Conservation (phyloP, 2,888 invertebrate genomes). For the Spodoptera picta region DNA sequence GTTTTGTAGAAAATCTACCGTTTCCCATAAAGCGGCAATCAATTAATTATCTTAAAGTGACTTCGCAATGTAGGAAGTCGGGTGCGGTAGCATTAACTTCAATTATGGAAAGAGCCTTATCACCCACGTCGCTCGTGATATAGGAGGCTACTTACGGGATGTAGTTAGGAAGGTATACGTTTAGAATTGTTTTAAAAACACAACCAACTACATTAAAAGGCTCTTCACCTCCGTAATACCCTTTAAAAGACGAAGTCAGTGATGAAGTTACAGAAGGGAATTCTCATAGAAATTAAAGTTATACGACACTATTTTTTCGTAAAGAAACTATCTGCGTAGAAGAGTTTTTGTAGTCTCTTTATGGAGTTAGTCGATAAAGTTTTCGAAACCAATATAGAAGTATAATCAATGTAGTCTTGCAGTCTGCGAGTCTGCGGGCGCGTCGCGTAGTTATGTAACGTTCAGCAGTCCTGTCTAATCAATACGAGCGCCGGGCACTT, state of each 20-base stretch:
- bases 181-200: too few relatives aligned
- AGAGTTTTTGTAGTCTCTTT: slow-evolving; percentile 38
- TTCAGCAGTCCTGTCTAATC: slow-evolving; percentile 83
- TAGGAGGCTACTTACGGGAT: slow-evolving; percentile 18
- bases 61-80: slow-evolving; percentile 2
- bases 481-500: slow-evolving; percentile 80
- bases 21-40: neutral
- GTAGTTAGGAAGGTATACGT: slow-evolving; percentile 1
- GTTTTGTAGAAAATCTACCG: slow-evolving; percentile 1
- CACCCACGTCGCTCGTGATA: slow-evolving; percentile 11
- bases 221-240: neutral
- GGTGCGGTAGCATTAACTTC: slow-evolving; percentile 33
- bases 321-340: slow-evolving; percentile 33
- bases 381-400: slow-evolving; percentile 58
- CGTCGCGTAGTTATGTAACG: slow-evolving; percentile 79
- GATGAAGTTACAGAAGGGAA: slow-evolving; percentile 11
- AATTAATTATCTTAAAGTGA: slow-evolving; percentile 19
- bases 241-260: slow-evolving; percentile 8
- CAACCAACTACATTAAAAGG: too few relatives aligned
- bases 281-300: slow-evolving; percentile 45
- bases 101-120: slow-evolving; percentile 42
- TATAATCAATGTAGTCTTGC: slow-evolving; percentile 69
- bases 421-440: slow-evolving; percentile 74
- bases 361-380: slow-evolving; percentile 50
- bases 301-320: slow-evolving; percentile 42